Evolutionary conservation across 2,113 vertebrate genomes (phyloP), one percentile per base, ranked within the genome.

Genomic region (Paracanthobrama guichenoti): DNA sequence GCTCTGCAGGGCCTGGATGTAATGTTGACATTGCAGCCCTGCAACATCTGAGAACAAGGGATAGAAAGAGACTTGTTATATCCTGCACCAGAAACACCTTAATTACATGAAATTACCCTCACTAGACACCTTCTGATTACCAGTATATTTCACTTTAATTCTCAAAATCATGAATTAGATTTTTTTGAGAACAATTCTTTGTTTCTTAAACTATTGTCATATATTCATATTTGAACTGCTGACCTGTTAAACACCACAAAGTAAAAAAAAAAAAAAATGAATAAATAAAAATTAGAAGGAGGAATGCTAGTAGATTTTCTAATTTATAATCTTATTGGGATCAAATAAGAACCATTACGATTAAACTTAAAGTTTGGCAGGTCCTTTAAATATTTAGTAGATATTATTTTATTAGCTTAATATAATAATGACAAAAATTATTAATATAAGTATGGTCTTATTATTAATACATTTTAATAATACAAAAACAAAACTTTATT

Each of bases 1-100:
- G 48, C 95, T 94, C 82, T 97, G 97, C 92, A 99, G 94, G 48
- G 96, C 96, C 93, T 97, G 96, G 89, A 99, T 97, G 88, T 99
- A 98, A 81, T 95, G 95, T 72, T 95, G 94, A 18, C 96, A 97
- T 81, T 95, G 96, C 87, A 99, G 89, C 74, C 97, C 98, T 71
- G 96, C 95, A 62, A 98, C 90, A 85, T 97, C 98, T 99, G 92
- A 24, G 48, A 91, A 88, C 72, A 86, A 18, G 82, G 88, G 82
- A 73, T 7, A 26, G 18, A 71, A 18, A 24, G 20, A 31, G 44
- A n/a, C 24, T 66, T 44, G 57, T 10, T 13, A 78, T n/a, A n/a
- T 14, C 18, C n/a, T 39, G 24, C 28, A 11, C 24, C 26, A 77
- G 39, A 73, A 24, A 73, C 4, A 69, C 3, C 31, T 39, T 39